These are phyloP conservation scores for Ophioninae sp. DNA, from an alignment of 2,888 invertebrate species.

Conservation along the genomic window DNA sequence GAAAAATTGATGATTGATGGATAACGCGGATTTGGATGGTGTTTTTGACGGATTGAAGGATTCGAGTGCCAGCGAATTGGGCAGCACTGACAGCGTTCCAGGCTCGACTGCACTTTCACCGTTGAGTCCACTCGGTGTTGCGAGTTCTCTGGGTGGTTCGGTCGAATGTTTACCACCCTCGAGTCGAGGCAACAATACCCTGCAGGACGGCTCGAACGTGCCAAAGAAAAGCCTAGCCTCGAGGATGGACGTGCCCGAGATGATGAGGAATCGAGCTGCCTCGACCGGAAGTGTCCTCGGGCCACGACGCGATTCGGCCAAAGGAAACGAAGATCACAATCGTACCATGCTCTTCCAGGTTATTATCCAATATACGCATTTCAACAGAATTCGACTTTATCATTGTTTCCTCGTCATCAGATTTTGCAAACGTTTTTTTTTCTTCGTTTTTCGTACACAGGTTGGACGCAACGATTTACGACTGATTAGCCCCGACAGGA, in stretches of 20 bases:
- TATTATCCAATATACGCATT: constrained; percentile 69
- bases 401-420: neutral
- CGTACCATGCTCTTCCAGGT: constrained; percentile 96
- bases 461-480: constrained; percentile 93
- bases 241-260: constrained; percentile 75
- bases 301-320: constrained; percentile 75
- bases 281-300: constrained; percentile 80
- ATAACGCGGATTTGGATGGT: neutral
- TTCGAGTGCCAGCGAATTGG: constrained; percentile 76
- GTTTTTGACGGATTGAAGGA: constrained; percentile 68
- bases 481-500: constrained; percentile 95
- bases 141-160: constrained; percentile 72
- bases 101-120: constrained; percentile 77
- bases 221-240: constrained; percentile 67
- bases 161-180: constrained; percentile 74
- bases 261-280: constrained; percentile 81
- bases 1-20: neutral
- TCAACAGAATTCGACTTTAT: neutral
- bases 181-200: constrained; percentile 67
- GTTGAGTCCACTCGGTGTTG: constrained; percentile 70
- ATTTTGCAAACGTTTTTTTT: neutral
- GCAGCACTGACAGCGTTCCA: constrained; percentile 78
- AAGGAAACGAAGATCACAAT: constrained; percentile 86
- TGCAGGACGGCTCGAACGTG: constrained; percentile 62
- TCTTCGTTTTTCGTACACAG: constrained; percentile 77